These are phyloP conservation scores for Enteromius viviparus DNA, from an alignment of 2,797 vertebrate species.

Conservation along the genomic window DNA sequence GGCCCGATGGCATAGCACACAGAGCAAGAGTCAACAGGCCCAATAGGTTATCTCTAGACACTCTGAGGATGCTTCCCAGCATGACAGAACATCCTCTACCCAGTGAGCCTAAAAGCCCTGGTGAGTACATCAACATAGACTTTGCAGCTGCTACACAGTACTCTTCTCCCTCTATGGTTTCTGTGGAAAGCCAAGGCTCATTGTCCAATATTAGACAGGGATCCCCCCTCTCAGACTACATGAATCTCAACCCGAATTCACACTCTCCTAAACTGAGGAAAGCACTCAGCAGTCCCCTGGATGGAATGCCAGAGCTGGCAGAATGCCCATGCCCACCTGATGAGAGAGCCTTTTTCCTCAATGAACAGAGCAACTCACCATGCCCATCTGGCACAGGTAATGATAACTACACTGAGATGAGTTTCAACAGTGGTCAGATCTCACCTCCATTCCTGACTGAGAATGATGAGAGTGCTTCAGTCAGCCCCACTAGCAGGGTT, in stretches of 20 bases:
- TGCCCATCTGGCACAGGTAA: slow-evolving; percentile 72
- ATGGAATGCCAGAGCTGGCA: slow-evolving; percentile 62
- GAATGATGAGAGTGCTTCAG: slow-evolving; percentile 73
- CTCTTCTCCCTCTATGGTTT: slow-evolving; percentile 68
- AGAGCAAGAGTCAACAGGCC: slow-evolving; percentile 79
- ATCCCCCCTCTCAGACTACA: slow-evolving; percentile 85
- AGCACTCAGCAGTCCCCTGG: slow-evolving; percentile 55
- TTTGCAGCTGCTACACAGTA: slow-evolving; percentile 76
- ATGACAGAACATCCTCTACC: slow-evolving; percentile 89
- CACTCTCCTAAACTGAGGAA: slow-evolving; percentile 69
- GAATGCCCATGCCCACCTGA: slow-evolving; percentile 49
- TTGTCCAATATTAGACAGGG: slow-evolving; percentile 71
- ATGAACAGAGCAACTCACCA: slow-evolving; percentile 62
- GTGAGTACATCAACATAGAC: slow-evolving; percentile 95
- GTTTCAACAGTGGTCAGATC: slow-evolving; percentile 78
- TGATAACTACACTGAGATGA: slow-evolving; percentile 93
- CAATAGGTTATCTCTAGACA: slow-evolving; percentile 86
- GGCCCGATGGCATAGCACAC: slow-evolving; percentile 66
- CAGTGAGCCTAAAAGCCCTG: slow-evolving; percentile 88
- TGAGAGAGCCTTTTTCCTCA: slow-evolving; percentile 67
- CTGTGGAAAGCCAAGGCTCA: slow-evolving; percentile 72
- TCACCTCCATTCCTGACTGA: slow-evolving; percentile 74
- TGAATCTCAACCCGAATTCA: slow-evolving; percentile 81
- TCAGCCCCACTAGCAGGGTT: slow-evolving; percentile 80
- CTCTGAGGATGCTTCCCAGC: slow-evolving; percentile 84